Evolutionary conservation across 2,113 vertebrate species (phyloP), one percentile per base, ranked within the genome.

Genomic region (Dasyurus viverrinus): DNA sequence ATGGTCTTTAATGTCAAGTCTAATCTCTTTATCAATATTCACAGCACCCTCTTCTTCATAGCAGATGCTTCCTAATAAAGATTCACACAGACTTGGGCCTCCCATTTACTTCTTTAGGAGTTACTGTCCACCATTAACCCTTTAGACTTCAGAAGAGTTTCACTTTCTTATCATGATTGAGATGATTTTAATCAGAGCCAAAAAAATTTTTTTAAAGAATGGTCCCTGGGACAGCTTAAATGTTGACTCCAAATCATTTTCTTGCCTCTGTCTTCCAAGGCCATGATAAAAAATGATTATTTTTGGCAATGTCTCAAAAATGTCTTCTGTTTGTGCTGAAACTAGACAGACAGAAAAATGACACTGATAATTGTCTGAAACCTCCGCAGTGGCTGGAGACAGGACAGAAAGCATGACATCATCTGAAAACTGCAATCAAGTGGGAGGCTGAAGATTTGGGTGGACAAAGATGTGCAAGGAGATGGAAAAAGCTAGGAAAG

Each of bases 291-390:
- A 14, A 60, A 27, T 76, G 60, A 5, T 94, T 91, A 54, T 30
- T 92, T 89, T 90, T 90, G 53, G 14, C 47, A 90, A 55, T 42
- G 90, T 52, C 47, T 96, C 25, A 95, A 90, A 92, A 91, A 92
- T n/a, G 22, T 25, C 76, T 54, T 53, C 53, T 53, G 19, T 95
- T 91, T 60, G 36, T 52, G 48, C 42, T 95, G 92, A 89, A 55
- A 57, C 46, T 47, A 68, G 68, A 90, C 30, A 89, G 54, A 54
- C 92, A 46, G n/a, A 52, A 57, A 92, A 93, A 53, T 90, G 84
- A 68, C 90, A 22, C 25, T 26, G 47, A 53, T 89, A 52, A 47
- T n/a, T 60, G 90, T 47, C 36, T 84, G 25, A 30, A 22, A 96
- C 30, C 52, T 48, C 53, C 42, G 30, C 16, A 90, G 53, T 68